Conservation (phyloP, 2,888 invertebrate species). For the Andrena hattorfiana region DNA sequence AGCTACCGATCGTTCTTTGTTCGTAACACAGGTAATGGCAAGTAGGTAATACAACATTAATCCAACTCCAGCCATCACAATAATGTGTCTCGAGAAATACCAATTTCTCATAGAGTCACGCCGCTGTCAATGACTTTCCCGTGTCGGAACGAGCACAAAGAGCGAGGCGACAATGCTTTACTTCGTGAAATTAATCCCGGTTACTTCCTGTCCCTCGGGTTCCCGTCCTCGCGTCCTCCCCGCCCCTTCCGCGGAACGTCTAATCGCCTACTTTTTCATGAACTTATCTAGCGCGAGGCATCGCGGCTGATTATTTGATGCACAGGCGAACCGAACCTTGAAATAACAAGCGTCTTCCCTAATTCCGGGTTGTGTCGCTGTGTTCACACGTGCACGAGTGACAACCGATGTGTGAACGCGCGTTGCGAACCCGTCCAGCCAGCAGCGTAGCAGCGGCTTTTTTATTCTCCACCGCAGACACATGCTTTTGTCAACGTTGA, state of each 20-base stretch:
- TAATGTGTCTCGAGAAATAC: not conserved
- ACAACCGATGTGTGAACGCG: constrained; percentile 78
- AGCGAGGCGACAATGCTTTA: constrained; percentile 59
- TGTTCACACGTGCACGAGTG: constrained; percentile 71
- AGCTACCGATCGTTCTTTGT: too few species aligned
- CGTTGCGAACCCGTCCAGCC: constrained; percentile 67
- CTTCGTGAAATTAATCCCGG: constrained; percentile 64
- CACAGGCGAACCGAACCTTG: constrained; percentile 78
- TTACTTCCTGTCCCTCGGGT: constrained; percentile 61
- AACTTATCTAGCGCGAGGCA: constrained; percentile 77
- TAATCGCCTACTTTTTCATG: constrained; percentile 74
- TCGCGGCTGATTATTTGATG: constrained; percentile 76
- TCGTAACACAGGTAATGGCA: not conserved
- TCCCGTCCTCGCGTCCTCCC: constrained; percentile 20
- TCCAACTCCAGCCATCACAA: not conserved
- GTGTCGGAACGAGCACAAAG: constrained; percentile 52
- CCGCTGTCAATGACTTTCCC: constrained; percentile 40
- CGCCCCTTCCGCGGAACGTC: constrained; percentile 44
- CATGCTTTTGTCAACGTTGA: constrained; percentile 1
- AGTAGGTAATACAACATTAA: not conserved
- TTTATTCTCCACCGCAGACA: constrained; percentile 30
- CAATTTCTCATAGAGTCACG: constrained; percentile 21
- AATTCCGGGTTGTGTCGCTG: constrained; percentile 78
- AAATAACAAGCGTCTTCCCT: constrained; percentile 81
- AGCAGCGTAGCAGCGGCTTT: constrained; percentile 65